Percentiles rank a stretch among this genome's conserved stretches.
Evolutionary conservation across 2,113 vertebrate genomes (phyloP).

Genomic region (Centropristis striata): DNA sequence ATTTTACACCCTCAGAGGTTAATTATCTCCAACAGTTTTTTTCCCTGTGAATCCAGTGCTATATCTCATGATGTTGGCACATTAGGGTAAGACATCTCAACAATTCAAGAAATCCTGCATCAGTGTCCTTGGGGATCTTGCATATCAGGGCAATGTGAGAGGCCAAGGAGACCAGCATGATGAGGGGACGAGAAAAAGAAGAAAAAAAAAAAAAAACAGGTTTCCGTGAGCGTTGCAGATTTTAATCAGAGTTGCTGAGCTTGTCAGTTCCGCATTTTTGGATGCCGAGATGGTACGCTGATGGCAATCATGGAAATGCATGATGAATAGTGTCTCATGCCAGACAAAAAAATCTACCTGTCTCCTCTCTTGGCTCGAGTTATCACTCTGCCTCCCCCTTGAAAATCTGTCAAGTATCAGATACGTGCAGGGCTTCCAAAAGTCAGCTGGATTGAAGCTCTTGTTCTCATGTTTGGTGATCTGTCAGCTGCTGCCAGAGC

Average conservation of each 20-base stretch:
- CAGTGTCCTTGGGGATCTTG: slow-evolving; percentile 57
- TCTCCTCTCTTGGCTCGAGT: slow-evolving; percentile 1
- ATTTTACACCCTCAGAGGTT: slow-evolving; percentile 47
- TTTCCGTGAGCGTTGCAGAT: slow-evolving; percentile 76
- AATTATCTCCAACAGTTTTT: slow-evolving; percentile 35
- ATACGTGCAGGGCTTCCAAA: slow-evolving; percentile 38
- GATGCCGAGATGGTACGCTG: slow-evolving; percentile 44
- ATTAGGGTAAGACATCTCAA: slow-evolving; percentile 16
- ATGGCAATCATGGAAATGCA: slow-evolving; percentile 47
- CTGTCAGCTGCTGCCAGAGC: slow-evolving; percentile 53
- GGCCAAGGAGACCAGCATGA: slow-evolving; percentile 58
- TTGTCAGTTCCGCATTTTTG: slow-evolving; percentile 55
- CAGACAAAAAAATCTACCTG: slow-evolving; percentile 3
- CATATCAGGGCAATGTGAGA: slow-evolving; percentile 34
- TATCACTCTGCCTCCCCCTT: neutral
- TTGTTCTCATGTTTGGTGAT: slow-evolving; percentile 47
- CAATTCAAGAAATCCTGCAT: slow-evolving; percentile 28
- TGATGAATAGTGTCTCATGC: slow-evolving; percentile 6
- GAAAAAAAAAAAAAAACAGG: neutral
- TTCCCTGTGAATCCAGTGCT: slow-evolving; percentile 12
- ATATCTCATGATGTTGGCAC: slow-evolving; percentile 24
- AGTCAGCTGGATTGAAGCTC: slow-evolving; percentile 50
- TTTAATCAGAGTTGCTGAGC: slow-evolving; percentile 73
- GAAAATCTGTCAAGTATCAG: slow-evolving; percentile 51
- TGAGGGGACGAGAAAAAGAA: neutral